Percentiles rank a stretch among this genome's conserved stretches.
Evolutionary conservation across 2,888 invertebrate genomes (phyloP).

Genomic region (Eupithecia exiguata): DNA sequence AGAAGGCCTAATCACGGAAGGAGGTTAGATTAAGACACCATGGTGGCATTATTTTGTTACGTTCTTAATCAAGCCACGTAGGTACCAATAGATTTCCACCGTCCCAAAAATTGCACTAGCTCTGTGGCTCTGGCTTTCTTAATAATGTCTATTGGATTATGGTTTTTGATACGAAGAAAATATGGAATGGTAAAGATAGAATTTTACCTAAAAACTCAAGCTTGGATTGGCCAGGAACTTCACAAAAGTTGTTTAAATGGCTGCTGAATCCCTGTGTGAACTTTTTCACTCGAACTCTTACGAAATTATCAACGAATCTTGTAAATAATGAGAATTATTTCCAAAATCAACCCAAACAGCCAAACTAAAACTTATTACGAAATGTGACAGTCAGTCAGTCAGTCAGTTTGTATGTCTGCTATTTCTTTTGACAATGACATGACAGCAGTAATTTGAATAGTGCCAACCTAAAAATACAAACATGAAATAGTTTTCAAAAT

Average conservation of each 20-base stretch:
- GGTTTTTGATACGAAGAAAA: background rate
- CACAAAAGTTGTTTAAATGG: background rate
- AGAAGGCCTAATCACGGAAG: background rate
- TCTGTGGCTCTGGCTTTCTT: background rate
- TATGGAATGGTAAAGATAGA: background rate
- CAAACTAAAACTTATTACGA: background rate
- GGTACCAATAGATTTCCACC: background rate
- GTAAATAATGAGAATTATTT: background rate
- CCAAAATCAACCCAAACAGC: background rate
- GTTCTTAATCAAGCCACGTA: background rate
- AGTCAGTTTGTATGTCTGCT: background rate
- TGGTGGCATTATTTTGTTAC: background rate
- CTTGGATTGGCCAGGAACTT: background rate
- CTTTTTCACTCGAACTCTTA: background rate
- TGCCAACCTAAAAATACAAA: background rate
- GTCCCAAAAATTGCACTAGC: background rate
- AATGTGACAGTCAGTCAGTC: background rate
- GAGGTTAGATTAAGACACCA: background rate
- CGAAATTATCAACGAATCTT: background rate
- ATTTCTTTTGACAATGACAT: background rate
- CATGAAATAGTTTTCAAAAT: background rate
- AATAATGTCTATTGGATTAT: background rate
- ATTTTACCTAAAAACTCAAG: background rate
- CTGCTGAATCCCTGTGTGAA: background rate
- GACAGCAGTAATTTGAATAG: background rate